Conservation (phyloP, 2,113 vertebrate genomes). For the Galemys pyrenaicus region DNA sequence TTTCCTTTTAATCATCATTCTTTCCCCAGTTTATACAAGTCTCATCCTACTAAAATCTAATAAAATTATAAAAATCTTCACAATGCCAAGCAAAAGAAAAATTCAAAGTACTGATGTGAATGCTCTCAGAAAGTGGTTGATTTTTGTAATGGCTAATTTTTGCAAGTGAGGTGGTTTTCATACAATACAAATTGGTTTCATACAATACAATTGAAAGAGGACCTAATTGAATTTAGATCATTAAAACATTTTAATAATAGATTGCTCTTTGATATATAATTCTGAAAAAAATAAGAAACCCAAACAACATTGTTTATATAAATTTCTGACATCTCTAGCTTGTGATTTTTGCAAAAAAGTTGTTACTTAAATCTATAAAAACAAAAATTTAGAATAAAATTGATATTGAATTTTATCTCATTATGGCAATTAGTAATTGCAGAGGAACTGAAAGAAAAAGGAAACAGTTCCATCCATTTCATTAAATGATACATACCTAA, state of each 20-base stretch:
- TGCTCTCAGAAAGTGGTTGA: neutral
- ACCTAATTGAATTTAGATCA: neutral
- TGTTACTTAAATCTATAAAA: constrained; percentile 21
- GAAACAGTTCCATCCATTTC: neutral
- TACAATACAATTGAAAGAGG: constrained; percentile 40
- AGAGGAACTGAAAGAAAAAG: neutral
- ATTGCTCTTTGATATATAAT: neutral
- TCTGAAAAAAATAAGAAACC: neutral
- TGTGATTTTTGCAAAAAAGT: neutral
- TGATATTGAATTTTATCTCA: neutral
- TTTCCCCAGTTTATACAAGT: neutral
- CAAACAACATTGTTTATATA: neutral
- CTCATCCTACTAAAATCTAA: neutral
- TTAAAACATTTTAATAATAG: constrained; percentile 10
- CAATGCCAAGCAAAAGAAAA: neutral
- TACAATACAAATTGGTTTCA: neutral
- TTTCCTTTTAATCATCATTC: neutral
- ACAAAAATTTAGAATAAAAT: constrained; percentile 2
- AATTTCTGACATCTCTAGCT: neutral
- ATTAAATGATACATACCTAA: neutral
- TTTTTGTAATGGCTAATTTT: neutral
- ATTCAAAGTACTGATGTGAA: neutral
- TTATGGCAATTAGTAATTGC: neutral
- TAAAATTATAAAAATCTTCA: neutral
- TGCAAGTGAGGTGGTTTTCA: neutral